Evolutionary conservation across 2,888 invertebrate genomes (phyloP).

Genomic region (Cheilosia vulpina): DNA sequence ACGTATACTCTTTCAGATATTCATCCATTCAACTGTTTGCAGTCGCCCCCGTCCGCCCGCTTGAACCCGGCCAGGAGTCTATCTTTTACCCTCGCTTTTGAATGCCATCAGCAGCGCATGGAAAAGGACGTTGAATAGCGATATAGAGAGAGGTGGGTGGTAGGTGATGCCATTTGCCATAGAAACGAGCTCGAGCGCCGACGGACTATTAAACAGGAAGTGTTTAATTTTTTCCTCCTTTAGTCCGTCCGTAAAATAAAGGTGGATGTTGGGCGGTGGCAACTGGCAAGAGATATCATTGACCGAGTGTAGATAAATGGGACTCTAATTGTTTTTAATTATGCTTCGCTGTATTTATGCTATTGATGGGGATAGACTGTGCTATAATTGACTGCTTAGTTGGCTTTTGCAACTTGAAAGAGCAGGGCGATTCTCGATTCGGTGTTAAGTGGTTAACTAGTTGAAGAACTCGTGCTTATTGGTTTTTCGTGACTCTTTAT

Average conservation of each 20-base stretch:
- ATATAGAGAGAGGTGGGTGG: conserved; percentile 9
- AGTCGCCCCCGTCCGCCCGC: too few species aligned
- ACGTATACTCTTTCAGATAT: conserved; percentile 2
- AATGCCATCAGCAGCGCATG: conserved; percentile 34
- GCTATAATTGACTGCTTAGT: conserved; percentile 55
- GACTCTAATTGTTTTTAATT: conserved; percentile 69
- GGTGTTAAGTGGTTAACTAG: conserved; percentile 10
- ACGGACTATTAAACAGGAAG: conserved; percentile 70
- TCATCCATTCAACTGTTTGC: not conserved
- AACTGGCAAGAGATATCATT: conserved; percentile 52
- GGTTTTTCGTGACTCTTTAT: not conserved
- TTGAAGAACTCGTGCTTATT: not conserved
- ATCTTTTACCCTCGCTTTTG: conserved; percentile 19
- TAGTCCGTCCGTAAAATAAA: conserved; percentile 36
- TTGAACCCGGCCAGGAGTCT: not conserved
- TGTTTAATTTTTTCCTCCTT: conserved; percentile 59
- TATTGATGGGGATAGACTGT: conserved; percentile 50
- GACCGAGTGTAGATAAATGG: conserved; percentile 67
- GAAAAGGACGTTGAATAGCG: conserved; percentile 49
- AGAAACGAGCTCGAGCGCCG: conserved; percentile 57
- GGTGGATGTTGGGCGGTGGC: conserved; percentile 12
- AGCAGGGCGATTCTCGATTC: conserved; percentile 19
- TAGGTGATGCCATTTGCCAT: conserved; percentile 20
- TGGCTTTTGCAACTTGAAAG: conserved; percentile 8
- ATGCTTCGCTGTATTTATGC: conserved; percentile 53